Conservation (phyloP, 2,113 vertebrate species). For the Drymodes brunneopygia region DNA sequence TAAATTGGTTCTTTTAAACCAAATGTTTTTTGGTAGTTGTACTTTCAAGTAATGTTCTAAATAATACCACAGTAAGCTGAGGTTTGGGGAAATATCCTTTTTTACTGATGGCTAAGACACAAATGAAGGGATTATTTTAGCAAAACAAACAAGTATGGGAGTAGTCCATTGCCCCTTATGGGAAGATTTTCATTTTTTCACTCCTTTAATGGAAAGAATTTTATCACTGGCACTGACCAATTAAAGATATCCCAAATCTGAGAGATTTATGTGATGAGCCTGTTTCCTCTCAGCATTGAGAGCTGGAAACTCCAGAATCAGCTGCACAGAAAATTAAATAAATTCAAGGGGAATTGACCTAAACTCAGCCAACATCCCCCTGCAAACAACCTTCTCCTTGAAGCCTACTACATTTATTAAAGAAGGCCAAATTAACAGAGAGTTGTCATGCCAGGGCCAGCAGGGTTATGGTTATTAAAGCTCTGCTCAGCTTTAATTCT, state of each 20-base stretch:
- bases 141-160: background rate
- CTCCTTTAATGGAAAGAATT: background rate
- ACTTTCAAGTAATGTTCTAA: background rate
- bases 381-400: background rate
- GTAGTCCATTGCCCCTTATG: background rate
- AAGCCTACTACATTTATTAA: background rate
- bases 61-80: background rate
- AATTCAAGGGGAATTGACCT: background rate
- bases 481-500: background rate
- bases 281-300: background rate
- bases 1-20: background rate
- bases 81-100: background rate
- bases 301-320: background rate
- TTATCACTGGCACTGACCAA: background rate
- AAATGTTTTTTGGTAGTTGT: background rate
- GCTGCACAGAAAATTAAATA: background rate
- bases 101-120: background rate
- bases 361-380: background rate
- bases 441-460: background rate
- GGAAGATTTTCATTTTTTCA: background rate
- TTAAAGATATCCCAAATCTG: background rate
- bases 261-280: background rate
- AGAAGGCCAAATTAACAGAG: background rate
- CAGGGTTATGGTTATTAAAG: background rate
- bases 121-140: background rate